A percentile compares a stretch with the other conserved stretches of the same genome.
phyloP scores from a whole-genome alignment of 2,113 vertebrate species.

The Dipodomys spectabilis region DNA sequence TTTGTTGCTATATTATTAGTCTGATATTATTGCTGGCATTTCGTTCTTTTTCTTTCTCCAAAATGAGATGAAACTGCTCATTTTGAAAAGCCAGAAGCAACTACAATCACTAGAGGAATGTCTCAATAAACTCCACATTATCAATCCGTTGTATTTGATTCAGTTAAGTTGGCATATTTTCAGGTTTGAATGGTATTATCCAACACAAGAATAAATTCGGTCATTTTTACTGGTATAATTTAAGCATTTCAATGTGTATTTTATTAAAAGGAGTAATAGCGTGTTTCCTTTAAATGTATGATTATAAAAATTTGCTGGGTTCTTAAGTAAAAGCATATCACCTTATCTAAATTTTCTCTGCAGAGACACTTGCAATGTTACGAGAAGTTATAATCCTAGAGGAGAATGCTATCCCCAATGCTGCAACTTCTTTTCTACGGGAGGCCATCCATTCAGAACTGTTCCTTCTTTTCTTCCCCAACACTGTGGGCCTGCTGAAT shows the following conservation, averaged over 20 bases:
- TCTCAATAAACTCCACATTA: constrained; percentile 10
- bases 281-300: background rate
- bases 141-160: background rate
- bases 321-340: background rate
- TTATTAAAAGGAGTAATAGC: constrained; percentile 8
- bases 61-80: background rate
- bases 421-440: background rate
- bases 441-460: background rate
- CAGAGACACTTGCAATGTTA: constrained; percentile 8
- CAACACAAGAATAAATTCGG: background rate
- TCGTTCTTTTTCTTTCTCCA: background rate
- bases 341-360: constrained; percentile 3
- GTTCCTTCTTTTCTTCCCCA: background rate
- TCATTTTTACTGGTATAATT: background rate
- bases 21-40: background rate
- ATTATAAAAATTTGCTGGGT: background rate
- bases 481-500: background rate
- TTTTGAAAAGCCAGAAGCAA: constrained; percentile 41
- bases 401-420: background rate
- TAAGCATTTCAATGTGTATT: background rate
- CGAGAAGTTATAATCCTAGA: background rate
- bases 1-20: background rate
- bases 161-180: background rate
- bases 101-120: background rate
- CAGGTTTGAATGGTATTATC: background rate